Evolutionary conservation across 2,797 vertebrate species (phyloP).

Genomic region (Psittacula echo): DNA sequence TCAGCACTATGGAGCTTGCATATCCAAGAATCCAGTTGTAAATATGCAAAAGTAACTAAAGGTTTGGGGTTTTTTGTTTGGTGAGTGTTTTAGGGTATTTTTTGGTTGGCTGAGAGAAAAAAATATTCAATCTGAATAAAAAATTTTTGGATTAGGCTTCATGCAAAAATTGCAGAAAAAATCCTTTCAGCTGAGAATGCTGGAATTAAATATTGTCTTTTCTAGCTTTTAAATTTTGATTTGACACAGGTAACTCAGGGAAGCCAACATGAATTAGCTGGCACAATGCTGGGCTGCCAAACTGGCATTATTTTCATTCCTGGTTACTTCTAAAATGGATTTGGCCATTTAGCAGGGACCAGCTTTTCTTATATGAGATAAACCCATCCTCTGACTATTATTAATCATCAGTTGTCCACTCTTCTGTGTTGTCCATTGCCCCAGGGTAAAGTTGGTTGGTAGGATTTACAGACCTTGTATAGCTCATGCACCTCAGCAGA

Average conservation of each 20-base stretch:
- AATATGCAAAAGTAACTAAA: not conserved
- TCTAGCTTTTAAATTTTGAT: slow-evolving; percentile 58
- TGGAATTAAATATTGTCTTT: slow-evolving; percentile 62
- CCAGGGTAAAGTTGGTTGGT: not conserved
- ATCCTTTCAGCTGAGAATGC: slow-evolving; percentile 34
- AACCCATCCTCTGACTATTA: not conserved
- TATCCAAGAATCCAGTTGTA: not conserved
- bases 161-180: slow-evolving; percentile 38
- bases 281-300: slow-evolving; percentile 26
- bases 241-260: slow-evolving; percentile 29
- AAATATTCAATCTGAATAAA: not conserved
- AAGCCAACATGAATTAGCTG: slow-evolving; percentile 55
- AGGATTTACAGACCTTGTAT: not conserved
- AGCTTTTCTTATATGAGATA: not conserved
- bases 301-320: slow-evolving; percentile 31
- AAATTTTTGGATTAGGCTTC: slow-evolving; percentile 29
- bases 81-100: accelerated
- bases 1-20: not conserved
- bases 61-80: not conserved
- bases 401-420: not conserved
- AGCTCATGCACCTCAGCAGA: not conserved
- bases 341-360: not conserved
- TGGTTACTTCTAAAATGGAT: slow-evolving; percentile 36
- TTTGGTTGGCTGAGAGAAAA: not conserved
- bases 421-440: not conserved